Evolutionary conservation across 2,888 invertebrate genomes (phyloP).

Genomic region (Ectemnius cavifrons): DNA sequence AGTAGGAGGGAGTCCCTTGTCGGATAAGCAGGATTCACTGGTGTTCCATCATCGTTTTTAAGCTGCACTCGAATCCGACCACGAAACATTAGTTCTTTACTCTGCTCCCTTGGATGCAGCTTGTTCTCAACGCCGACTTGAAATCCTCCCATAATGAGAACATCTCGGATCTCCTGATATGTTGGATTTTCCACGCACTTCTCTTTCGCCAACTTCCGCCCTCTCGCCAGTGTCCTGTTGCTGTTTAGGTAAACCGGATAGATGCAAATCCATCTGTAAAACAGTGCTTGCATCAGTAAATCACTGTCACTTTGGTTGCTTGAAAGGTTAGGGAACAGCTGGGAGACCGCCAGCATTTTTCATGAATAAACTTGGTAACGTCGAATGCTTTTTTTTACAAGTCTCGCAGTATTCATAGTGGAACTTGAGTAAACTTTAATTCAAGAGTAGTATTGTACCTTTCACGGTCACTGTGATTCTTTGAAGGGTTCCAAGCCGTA

Average conservation of each 20-base stretch:
- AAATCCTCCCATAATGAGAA: constrained; percentile 89
- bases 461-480: constrained; percentile 89
- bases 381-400: no score
- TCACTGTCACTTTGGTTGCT: no score
- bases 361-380: constrained; percentile 3
- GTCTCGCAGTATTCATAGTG: no score
- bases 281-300: constrained; percentile 20
- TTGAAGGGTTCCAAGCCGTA: constrained; percentile 84
- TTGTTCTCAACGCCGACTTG: constrained; percentile 95
- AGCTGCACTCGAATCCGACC: constrained; percentile 96
- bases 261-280: constrained; percentile 93
- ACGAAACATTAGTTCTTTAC: constrained; percentile 90
- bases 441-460: constrained; percentile 78
- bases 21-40: constrained; percentile 85
- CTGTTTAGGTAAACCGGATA: constrained; percentile 98
- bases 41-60: constrained; percentile 92
- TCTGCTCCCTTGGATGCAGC: constrained; percentile 92
- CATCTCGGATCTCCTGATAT: constrained; percentile 96
- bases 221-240: constrained; percentile 93
- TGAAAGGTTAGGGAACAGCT: constrained; percentile 58
- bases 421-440: no score
- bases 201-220: constrained; percentile 89
- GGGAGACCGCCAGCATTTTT: not conserved
- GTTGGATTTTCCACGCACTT: constrained; percentile 97
- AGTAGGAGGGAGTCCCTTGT: constrained; percentile 88